These are phyloP conservation scores for Orchesella flavescens DNA, from an alignment of 2,888 invertebrate species.

Conservation along the genomic window DNA sequence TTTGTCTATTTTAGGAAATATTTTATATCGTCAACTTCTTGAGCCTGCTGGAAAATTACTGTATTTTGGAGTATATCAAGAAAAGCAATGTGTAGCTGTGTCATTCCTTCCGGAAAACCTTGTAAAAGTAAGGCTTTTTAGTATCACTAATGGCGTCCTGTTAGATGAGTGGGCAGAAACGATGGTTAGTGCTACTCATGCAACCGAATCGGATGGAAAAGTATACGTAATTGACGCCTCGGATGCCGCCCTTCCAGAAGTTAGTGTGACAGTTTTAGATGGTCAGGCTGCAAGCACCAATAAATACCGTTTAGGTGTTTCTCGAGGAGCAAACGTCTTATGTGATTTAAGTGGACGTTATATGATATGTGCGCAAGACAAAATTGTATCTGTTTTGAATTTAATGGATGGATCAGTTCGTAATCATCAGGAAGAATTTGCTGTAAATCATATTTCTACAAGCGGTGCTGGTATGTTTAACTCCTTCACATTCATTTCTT, in stretches of 20 bases:
- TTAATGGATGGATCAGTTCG: slow-evolving; percentile 64
- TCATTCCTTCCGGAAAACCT: slow-evolving; percentile 79
- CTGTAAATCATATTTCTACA: slow-evolving; percentile 32
- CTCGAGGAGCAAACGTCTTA: neutral
- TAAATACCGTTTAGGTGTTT: slow-evolving; percentile 31
- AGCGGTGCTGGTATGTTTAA: slow-evolving; percentile 46
- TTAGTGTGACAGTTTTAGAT: slow-evolving; percentile 38
- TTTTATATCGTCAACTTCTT: slow-evolving; percentile 88
- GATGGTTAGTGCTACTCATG: slow-evolving; percentile 43
- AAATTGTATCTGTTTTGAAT: slow-evolving; percentile 58
- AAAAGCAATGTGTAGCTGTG: slow-evolving; percentile 80
- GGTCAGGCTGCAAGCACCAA: slow-evolving; percentile 23
- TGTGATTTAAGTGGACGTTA: slow-evolving; percentile 64
- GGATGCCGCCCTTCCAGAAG: neutral
- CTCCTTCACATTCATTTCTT: too few relatives aligned
- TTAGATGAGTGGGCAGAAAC: slow-evolving; percentile 71
- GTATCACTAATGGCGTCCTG: slow-evolving; percentile 80
- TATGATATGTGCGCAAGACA: slow-evolving; percentile 61
- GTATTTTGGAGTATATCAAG: slow-evolving; percentile 72
- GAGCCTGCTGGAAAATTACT: slow-evolving; percentile 76
- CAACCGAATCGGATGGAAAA: slow-evolving; percentile 54
- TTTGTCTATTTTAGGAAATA: slow-evolving; percentile 78
- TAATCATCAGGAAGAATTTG: slow-evolving; percentile 49
- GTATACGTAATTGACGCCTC: slow-evolving; percentile 53
- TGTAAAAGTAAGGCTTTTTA: slow-evolving; percentile 84